These are phyloP conservation scores for Cricetomys ansorgei DNA, from an alignment of 2,113 vertebrate genomes.

Conservation along the genomic window DNA sequence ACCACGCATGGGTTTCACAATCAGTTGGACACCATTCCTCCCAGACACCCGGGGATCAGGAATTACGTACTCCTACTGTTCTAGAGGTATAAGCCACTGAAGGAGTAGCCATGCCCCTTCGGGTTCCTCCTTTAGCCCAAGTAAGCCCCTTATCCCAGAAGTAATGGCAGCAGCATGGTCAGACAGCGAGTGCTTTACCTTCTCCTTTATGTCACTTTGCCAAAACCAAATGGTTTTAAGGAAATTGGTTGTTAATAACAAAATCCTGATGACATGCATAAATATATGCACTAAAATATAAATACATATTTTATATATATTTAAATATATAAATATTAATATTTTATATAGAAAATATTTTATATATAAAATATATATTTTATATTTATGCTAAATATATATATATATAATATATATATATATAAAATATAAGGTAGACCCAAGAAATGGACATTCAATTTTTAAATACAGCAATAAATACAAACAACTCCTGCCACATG, in stretches of 20 bases:
- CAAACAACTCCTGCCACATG: neutral
- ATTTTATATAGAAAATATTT: too few relatives aligned
- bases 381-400: too few relatives aligned
- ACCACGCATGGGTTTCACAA: neutral
- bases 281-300: too few relatives aligned
- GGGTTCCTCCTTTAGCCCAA: neutral
- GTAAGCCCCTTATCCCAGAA: neutral
- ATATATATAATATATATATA: neutral
- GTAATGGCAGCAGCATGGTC: neutral
- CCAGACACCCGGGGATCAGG: neutral
- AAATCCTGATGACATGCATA: neutral
- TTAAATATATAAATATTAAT: too few relatives aligned
- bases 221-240: neutral
- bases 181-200: neutral
- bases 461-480: slow-evolving; percentile 29
- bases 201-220: neutral
- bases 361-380: too few relatives aligned
- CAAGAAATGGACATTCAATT: neutral
- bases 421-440: slow-evolving; percentile 17
- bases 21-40: neutral
- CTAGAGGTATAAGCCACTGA: neutral
- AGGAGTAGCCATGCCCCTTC: fast-evolving
- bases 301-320: too few relatives aligned
- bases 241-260: neutral
- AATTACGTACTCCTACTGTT: neutral